Conservation (phyloP, 1,140 invertebrate species). For the Himalopsyche phryganea region DNA sequence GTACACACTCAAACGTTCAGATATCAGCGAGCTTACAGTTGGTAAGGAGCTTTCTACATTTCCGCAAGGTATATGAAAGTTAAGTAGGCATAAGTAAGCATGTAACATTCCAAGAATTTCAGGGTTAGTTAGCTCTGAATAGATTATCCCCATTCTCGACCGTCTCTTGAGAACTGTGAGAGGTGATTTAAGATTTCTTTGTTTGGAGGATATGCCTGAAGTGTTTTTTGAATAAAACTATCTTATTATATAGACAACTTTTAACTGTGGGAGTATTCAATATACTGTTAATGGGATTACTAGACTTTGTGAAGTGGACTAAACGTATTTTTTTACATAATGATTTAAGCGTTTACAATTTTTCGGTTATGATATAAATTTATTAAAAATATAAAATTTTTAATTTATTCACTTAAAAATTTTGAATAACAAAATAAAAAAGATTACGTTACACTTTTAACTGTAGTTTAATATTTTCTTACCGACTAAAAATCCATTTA, state of each 20-base stretch:
- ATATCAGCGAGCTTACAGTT: background rate
- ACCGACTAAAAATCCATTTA: too few relatives aligned
- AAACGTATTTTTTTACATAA: background rate
- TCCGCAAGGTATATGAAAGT: slow-evolving; percentile 22
- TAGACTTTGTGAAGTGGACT: background rate
- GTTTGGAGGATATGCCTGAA: slow-evolving; percentile 23
- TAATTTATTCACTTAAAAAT: too few relatives aligned
- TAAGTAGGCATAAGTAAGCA: slow-evolving; percentile 32
- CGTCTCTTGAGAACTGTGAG: slow-evolving; percentile 26
- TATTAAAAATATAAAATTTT: too few relatives aligned
- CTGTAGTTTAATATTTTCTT: too few relatives aligned
- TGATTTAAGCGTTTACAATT: background rate
- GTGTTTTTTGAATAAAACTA: slow-evolving; percentile 11
- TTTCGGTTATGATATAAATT: too few relatives aligned
- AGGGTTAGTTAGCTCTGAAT: slow-evolving; percentile 35
- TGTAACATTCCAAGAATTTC: slow-evolving; percentile 33
- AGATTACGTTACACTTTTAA: too few relatives aligned
- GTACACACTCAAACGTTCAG: background rate
- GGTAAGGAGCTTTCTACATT: slow-evolving; percentile 8
- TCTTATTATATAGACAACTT: background rate
- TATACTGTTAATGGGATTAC: background rate
- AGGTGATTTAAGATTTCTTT: slow-evolving; percentile 32
- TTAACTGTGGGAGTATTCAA: background rate
- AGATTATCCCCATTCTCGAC: slow-evolving; percentile 27
- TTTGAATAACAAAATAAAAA: too few relatives aligned